Conservation (phyloP, 2,888 invertebrate genomes). For the Philaethria dido region DNA sequence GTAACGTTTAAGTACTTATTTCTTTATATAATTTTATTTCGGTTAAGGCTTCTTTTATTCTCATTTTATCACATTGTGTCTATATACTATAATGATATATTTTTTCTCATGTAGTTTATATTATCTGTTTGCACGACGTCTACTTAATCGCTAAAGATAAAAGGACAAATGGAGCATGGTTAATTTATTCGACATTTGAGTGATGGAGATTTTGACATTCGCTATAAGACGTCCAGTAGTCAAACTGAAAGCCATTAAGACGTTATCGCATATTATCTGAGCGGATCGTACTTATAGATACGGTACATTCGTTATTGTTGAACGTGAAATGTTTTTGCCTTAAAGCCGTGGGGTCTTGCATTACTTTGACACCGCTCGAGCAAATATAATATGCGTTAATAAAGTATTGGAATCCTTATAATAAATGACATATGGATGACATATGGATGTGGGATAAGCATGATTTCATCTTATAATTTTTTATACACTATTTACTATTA, state of each 20-base stretch:
- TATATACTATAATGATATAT: neutral
- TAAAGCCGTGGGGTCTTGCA: constrained; percentile 23
- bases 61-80: neutral
- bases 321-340: constrained; percentile 21
- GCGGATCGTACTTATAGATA: constrained; percentile 50
- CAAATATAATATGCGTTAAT: constrained; percentile 14
- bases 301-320: constrained; percentile 41
- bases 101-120: constrained; percentile 31
- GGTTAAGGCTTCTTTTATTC: too few species aligned
- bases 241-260: constrained; percentile 54
- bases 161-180: constrained; percentile 33
- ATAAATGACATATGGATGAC: constrained; percentile 1
- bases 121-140: constrained; percentile 37
- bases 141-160: constrained; percentile 40
- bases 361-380: constrained; percentile 27
- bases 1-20: too few species aligned
- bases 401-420: constrained; percentile 8
- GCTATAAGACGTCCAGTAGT: constrained; percentile 50
- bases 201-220: constrained; percentile 48
- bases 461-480: constrained; percentile 4
- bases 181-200: constrained; percentile 48
- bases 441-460: neutral
- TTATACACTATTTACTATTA: neutral
- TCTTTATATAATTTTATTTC: too few species aligned
- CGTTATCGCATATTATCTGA: constrained; percentile 58